These are phyloP conservation scores for Cirrhinus molitorella DNA, from an alignment of 2,797 vertebrate genomes.

Conservation along the genomic window DNA sequence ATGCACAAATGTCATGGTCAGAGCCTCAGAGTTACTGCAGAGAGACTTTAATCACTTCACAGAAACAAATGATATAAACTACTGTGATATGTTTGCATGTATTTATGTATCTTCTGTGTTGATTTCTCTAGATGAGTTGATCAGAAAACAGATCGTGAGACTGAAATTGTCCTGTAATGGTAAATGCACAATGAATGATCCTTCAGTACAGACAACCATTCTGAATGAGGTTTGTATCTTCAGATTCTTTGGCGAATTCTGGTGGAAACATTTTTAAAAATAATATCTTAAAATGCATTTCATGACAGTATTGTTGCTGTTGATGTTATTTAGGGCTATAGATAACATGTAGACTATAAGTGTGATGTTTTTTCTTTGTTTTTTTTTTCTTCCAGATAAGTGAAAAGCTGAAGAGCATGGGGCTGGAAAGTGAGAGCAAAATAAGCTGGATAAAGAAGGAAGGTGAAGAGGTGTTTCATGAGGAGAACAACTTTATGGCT, in stretches of 20 bases:
- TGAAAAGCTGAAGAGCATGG: too few species aligned
- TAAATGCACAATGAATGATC: background rate
- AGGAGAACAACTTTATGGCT: too few species aligned
- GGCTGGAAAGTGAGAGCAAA: too few species aligned
- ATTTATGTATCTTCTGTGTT: background rate
- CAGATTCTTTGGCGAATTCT: background rate
- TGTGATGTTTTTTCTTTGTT: too few species aligned
- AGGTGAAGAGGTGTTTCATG: too few species aligned
- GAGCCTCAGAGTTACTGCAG: conserved; percentile 14
- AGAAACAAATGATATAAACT: too few species aligned
- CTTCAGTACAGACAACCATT: background rate
- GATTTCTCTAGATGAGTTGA: background rate
- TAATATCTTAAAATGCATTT: too few species aligned
- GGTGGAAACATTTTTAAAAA: background rate
- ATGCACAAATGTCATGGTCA: too few species aligned
- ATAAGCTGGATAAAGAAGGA: too few species aligned
- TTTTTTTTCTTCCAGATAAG: too few species aligned
- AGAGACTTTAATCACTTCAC: background rate
- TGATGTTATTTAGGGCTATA: background rate
- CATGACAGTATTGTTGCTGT: background rate
- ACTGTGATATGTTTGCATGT: too few species aligned
- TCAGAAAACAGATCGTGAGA: background rate
- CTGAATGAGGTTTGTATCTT: conserved; percentile 7
- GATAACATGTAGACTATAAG: too few species aligned
- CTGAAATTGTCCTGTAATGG: background rate